Percentiles rank a stretch among this genome's conserved stretches.
Conservation (phyloP, 2,888 invertebrate genomes). For the Cephus sareptanus region DNA sequence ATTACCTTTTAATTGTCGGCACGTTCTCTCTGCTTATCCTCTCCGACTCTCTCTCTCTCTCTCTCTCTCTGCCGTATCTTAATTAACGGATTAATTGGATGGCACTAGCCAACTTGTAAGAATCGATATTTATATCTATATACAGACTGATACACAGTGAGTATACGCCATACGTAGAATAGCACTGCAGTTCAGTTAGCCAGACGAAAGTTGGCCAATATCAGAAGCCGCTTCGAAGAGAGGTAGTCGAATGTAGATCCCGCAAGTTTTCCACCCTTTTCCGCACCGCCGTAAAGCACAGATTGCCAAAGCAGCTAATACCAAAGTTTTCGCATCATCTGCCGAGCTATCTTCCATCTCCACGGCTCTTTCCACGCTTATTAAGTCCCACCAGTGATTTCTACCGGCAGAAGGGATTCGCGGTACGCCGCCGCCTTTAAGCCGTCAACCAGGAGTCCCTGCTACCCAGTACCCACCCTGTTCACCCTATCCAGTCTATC, state of each 20-base stretch:
- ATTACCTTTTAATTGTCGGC: conserved; percentile 6
- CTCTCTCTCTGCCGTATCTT: not conserved
- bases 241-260: not conserved
- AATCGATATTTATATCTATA: not conserved
- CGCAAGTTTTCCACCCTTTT: conserved; percentile 4
- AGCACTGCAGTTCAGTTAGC: not conserved
- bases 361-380: conserved; percentile 57
- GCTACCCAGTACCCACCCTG: not conserved
- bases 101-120: not conserved
- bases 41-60: no score
- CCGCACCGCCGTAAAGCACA: conserved; percentile 48
- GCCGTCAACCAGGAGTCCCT: conserved; percentile 33
- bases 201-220: conserved; percentile 1
- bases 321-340: conserved; percentile 65
- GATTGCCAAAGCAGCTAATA: conserved; percentile 63
- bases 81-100: not conserved
- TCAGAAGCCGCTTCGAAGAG: not conserved
- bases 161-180: not conserved
- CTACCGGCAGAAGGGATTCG: conserved; percentile 42
- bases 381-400: conserved; percentile 63
- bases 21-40: not conserved
- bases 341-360: conserved; percentile 57
- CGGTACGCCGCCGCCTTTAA: conserved; percentile 41
- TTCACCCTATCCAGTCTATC: not conserved
- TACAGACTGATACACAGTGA: not conserved